Base-by-base conservation (phyloP, 2,888 invertebrate species). In the Andrena haemorrhoa region DNA sequence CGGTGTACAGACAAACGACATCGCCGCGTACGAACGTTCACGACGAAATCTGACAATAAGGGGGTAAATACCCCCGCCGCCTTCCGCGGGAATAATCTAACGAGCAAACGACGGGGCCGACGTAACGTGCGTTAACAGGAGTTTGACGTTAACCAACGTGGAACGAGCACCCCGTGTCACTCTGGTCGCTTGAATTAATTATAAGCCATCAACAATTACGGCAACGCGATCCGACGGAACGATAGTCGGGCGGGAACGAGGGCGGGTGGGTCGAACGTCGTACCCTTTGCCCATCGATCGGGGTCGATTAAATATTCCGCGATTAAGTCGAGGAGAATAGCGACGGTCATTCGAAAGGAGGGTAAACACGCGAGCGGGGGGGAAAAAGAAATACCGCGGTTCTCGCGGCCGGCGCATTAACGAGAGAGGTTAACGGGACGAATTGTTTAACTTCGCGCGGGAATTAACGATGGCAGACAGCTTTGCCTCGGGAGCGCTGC, bases 161-260 rank as follows among this genome's bases (percentile, higher is more conserved):
- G 66, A 68, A 66, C 66, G 49, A 72, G 66, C 73, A 33, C 66
- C 53, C n/a, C 63, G 16, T 41, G 73, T 73, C 78, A 12, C 73
- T 61, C 51, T 35, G 61, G 35, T 51, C 63, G 31, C 53, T 56
- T 47, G 68, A 63, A 66, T 78, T 73, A 78, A 73, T 78, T 78
- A 74, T 49, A 63, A 68, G 53, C 53, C 29, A 68, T 74, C 74
- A 63, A 63, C 74, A 74, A 78, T 78, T 74, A 49, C 78, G 23
- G 6, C 53, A 56, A 61, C n/a, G 31, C 47, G 53, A 61, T 33
- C 61, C 51, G 7, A 53, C 26, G 61, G 63, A 35, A 74, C 41
- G 41, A 41, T 41, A 41, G 41, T 41, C 41, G 16, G 41, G 26
- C 26, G 23, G 26, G 23, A 3, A n/a, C 0, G 49, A 1, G 2